Percentiles rank a stretch among this genome's conserved stretches.
These are phyloP conservation scores for Plebejus melissa DNA, from an alignment of 2,888 invertebrate species.

Conservation along the genomic window DNA sequence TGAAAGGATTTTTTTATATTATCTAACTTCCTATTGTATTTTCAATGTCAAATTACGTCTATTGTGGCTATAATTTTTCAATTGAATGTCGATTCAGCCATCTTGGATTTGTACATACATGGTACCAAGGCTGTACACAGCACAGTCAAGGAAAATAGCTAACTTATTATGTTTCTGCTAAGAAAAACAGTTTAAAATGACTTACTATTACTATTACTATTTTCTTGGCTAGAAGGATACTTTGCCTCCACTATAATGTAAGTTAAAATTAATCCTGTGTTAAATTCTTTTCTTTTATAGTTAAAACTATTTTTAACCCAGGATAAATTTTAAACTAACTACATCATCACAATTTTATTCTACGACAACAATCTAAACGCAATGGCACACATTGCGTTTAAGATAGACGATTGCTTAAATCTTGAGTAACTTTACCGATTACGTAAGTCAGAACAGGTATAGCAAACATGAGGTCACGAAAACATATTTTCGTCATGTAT, in stretches of 20 bases:
- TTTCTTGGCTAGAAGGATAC: background rate
- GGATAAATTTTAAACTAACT: background rate
- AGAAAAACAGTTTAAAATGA: background rate
- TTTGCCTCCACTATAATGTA: background rate
- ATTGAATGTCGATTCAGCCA: constrained; percentile 7
- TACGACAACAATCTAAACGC: too few species aligned
- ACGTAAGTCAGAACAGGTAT: background rate
- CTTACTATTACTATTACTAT: background rate
- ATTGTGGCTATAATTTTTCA: background rate
- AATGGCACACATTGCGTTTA: background rate
- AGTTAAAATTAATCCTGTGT: background rate
- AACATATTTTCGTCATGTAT: background rate
- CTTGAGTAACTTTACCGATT: background rate
- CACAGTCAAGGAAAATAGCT: background rate
- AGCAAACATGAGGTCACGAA: background rate
- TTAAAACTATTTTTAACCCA: background rate
- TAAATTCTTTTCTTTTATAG: background rate
- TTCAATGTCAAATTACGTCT: constrained; percentile 3
- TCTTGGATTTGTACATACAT: background rate
- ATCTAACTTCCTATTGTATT: background rate
- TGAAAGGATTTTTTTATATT: too few species aligned
- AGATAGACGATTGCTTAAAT: background rate
- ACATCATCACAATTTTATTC: background rate
- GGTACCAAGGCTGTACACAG: background rate
- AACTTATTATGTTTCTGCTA: background rate